These are phyloP conservation scores for Cheumatopsyche charites DNA, from an alignment of 1,140 invertebrate species.

Conservation along the genomic window DNA sequence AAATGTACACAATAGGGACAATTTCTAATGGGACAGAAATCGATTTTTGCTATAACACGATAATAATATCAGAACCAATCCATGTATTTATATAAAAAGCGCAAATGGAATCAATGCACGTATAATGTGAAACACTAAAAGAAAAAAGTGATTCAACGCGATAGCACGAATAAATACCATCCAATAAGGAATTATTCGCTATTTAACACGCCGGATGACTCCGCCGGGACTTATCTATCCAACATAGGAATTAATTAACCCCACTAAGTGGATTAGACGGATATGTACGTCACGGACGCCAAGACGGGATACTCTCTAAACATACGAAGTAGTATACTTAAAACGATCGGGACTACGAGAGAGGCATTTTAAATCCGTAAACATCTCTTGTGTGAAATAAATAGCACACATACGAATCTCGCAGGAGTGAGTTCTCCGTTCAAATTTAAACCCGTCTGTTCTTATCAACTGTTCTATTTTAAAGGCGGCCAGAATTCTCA, in stretches of 20 bases:
- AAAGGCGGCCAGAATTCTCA: not conserved
- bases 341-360: too few relatives aligned
- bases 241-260: slow-evolving; percentile 23
- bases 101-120: too few relatives aligned
- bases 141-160: too few relatives aligned
- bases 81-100: too few relatives aligned
- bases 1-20: slow-evolving; percentile 3
- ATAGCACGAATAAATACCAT: not conserved
- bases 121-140: too few relatives aligned
- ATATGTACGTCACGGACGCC: slow-evolving; percentile 1
- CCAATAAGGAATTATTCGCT: slow-evolving; percentile 9
- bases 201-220: slow-evolving; percentile 8
- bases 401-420: too few relatives aligned
- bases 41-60: not conserved
- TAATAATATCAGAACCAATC: not conserved
- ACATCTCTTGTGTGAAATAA: too few relatives aligned
- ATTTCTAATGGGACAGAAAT: not conserved
- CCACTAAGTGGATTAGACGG: slow-evolving; percentile 22
- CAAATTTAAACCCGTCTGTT: not conserved
- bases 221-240: slow-evolving; percentile 18
- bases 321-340: too few relatives aligned
- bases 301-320: not conserved
- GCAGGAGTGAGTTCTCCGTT: too few relatives aligned
- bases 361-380: too few relatives aligned
- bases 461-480: not conserved